Percentiles rank a stretch among this genome's conserved stretches.
These are phyloP conservation scores for Omphaloscelis lunosa DNA, from an alignment of 2,888 invertebrate species.

Conservation along the genomic window DNA sequence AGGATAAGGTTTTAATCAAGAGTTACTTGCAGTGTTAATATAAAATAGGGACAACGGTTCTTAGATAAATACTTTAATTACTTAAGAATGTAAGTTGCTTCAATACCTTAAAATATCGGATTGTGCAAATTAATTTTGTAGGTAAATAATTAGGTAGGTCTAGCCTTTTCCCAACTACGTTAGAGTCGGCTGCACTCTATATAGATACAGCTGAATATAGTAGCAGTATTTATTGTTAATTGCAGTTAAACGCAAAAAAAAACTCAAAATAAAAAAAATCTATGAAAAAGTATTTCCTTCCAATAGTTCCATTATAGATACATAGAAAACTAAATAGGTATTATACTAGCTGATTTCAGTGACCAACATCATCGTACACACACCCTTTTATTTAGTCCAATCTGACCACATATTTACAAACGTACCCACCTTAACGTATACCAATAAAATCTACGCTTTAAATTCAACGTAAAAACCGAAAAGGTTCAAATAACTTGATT, in stretches of 20 bases:
- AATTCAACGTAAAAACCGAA: conserved; percentile 47
- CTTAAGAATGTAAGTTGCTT: neutral
- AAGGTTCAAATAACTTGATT: conserved; percentile 50
- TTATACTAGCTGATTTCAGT: neutral
- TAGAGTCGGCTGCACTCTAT: neutral
- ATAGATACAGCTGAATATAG: neutral
- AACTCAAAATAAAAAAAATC: neutral
- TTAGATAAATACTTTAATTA: neutral
- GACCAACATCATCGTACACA: neutral
- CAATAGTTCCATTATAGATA: neutral
- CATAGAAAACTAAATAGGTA: neutral
- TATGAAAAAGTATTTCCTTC: too few species aligned
- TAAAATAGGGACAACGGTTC: neutral
- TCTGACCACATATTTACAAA: conserved; percentile 2
- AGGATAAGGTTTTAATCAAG: neutral
- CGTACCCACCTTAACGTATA: neutral
- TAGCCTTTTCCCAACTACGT: neutral
- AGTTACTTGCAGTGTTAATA: neutral
- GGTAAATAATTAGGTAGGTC: neutral
- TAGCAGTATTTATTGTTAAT: neutral
- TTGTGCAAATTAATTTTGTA: neutral
- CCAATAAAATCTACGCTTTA: conserved; percentile 12
- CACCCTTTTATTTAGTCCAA: neutral
- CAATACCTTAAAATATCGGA: neutral
- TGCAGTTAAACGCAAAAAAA: neutral